Evolutionary conservation across 92 coral and sea anemone species (phyloP), one percentile per base, ranked within the genome.

Genomic region (Heteractis magnifica): DNA sequence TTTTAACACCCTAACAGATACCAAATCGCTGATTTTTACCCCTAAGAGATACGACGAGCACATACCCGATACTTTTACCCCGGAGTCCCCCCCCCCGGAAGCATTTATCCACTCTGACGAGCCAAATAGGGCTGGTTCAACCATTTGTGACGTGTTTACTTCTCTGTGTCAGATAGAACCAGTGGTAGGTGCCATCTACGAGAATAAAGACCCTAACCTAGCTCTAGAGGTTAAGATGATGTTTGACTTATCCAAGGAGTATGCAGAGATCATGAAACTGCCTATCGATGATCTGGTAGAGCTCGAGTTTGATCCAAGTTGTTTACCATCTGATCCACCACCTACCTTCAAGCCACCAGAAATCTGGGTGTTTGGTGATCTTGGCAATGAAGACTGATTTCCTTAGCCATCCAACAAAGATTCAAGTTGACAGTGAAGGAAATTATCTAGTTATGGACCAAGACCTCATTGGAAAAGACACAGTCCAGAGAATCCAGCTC

Each of bases 311-410:
- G 84, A 88, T 19, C 76, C 83, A 8, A 87, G 82, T 77, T 86
- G 88, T 86, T 89, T 86, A 52, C 88, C 78, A 23, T 41, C 75
- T 44, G 85, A 85, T 16, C 52, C 73, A 70, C 81, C 90, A 13
- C 78, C 56, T 59, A 5, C 79, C 8, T 95, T 87, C 84, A 49
- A 83, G 87, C 90, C 95, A 78, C 98, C 96, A 6, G 92, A 84
- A 84, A 90, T 90, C 16, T 95, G 98, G 98, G 94, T 91, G 84
- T 95, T 95, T 79, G 98, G 98, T 44, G 95, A 94, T 79, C 85
- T 88, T 72, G 98, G 98, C 53, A 75, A 76, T 44, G 84, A 89
- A 23, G 93, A 94, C n/a, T 68, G 98, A 98, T 14, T 93, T 88
- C 64, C 70, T 95, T 68, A 85, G 84, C 50, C 86, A 91, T 51